Base-by-base conservation (phyloP, 2,113 vertebrate species). In the Calyptomena viridis region DNA sequence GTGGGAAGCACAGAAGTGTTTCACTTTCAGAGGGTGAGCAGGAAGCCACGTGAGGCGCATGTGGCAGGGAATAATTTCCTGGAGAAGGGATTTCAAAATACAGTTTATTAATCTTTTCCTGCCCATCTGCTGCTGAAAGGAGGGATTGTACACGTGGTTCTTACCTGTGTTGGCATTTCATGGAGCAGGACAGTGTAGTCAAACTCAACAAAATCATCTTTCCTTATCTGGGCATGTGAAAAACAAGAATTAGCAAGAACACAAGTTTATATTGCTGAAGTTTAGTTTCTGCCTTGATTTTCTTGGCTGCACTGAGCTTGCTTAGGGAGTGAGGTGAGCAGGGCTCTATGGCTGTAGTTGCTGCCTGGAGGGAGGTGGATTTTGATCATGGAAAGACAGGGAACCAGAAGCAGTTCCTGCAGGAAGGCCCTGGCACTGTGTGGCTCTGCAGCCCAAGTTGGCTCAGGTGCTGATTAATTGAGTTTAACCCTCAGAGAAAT, bases 131-230 rank as follows among this genome's bases (percentile, higher is more conserved):
- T 30, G 64, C 23, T 44, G 28, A 31, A 62, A 58, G 56, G 6
- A 50, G 21, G 42, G 9, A 1, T 7, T 73, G 3, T 1, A 10
- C 2, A 2, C 37, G 0, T 13, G 46, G 14, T 15, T 84, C 93
- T 97, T 97, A 98, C 98, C 98, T 98, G 97, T 14, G 96, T 98
- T 21, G 94, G 95, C 3, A 96, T 90, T 87, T 98, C 97, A 3
- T 98, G 97, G 63, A 98, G 97, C 4, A 97, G 84, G 56, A 97
- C 69, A 0, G 58, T 96, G 35, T 96, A 98, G 83, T 97, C 96
- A 88, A 98, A 98, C 30, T 98, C 97, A 9, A 96, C 20, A 2
- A 86, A 78, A 24, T 93, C 89, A 15, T 96, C 96, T 11, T 80
- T 58, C 16, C 93, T 96, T 37, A 94, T 72, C 98, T 98, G 85